Conservation (phyloP, 2,113 vertebrate species). For the Cyprinodon variegatus region DNA sequence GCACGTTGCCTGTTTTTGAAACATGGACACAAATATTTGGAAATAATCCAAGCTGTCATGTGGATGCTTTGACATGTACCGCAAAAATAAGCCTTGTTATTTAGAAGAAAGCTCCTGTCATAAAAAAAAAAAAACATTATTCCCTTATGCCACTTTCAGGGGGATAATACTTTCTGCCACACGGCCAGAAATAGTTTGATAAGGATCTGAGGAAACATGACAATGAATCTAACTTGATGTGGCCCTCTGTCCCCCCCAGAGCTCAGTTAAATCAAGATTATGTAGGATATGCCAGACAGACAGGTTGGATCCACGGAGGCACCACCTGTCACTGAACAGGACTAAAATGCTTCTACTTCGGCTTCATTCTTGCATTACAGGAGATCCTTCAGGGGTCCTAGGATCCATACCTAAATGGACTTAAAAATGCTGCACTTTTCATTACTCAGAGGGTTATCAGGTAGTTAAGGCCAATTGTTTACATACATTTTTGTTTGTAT, state of each 20-base stretch:
- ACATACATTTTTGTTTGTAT: no score
- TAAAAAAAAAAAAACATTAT: neutral
- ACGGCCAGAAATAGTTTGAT: neutral
- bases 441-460: no score
- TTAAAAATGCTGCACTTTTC: no score
- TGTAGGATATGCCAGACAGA: no score
- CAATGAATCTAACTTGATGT: neutral
- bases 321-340: no score
- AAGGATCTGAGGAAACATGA: neutral
- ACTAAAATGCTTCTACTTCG: no score
- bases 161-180: neutral
- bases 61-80: neutral
- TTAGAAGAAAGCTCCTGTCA: neutral
- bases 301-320: no score
- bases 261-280: no score
- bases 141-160: neutral
- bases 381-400: no score
- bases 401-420: no score
- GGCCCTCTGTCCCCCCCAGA: neutral
- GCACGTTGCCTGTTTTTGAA: neutral
- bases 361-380: no score
- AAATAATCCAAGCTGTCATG: neutral
- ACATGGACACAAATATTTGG: neutral
- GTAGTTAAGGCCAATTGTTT: no score
- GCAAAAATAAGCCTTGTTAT: neutral